phyloP scores from a whole-genome alignment of 1,140 invertebrate species.

The Antheraea pernyi region DNA sequence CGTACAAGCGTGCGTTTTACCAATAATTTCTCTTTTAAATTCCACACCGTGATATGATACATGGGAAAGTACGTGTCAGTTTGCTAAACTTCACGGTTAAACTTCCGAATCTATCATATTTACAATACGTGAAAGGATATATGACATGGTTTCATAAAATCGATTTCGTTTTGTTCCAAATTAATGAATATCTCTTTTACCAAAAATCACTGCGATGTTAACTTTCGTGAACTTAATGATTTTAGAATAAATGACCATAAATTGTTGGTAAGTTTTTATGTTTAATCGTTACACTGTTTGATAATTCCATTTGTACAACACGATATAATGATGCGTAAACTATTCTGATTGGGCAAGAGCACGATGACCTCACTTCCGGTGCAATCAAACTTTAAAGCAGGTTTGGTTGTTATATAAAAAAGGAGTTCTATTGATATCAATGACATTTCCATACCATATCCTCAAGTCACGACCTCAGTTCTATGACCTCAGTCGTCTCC shows the following conservation, averaged over 20 bases:
- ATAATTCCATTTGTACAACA: neutral
- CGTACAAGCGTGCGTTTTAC: neutral
- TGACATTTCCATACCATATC: too few species aligned
- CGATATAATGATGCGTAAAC: neutral
- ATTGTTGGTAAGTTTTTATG: neutral
- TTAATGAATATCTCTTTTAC: too few species aligned
- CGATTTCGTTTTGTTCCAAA: neutral
- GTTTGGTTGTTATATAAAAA: too few species aligned
- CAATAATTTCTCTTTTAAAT: neutral
- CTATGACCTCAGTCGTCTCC: too few species aligned
- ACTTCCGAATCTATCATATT: neutral
- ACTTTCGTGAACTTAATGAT: neutral
- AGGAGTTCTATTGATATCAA: too few species aligned
- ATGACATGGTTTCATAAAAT: neutral
- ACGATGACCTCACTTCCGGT: neutral
- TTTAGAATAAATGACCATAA: neutral
- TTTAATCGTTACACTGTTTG: neutral
- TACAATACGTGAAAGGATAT: neutral
- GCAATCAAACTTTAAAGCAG: neutral
- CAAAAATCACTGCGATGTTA: neutral
- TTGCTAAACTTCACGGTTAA: neutral
- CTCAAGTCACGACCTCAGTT: too few species aligned
- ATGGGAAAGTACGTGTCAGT: neutral
- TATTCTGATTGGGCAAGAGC: neutral
- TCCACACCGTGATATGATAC: neutral